A percentile compares a stretch with the other conserved stretches of the same genome.
Conservation (phyloP, 2,888 invertebrate species). For the Baronia brevicornis region DNA sequence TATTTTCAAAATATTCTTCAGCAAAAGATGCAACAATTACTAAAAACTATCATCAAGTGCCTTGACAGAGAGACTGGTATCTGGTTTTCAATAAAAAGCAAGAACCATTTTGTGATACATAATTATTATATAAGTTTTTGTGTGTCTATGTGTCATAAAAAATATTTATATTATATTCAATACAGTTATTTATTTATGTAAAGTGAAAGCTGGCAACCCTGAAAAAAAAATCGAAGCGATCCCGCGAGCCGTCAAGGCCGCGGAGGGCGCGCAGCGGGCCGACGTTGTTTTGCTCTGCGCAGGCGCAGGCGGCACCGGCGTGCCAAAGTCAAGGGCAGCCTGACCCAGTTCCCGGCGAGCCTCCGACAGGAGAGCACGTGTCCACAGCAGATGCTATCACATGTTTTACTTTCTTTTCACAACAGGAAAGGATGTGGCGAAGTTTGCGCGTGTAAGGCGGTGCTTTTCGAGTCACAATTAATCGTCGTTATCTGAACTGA, state of each 20-base stretch:
- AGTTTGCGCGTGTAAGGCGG: too few species aligned
- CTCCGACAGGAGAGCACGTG: conserved; percentile 40
- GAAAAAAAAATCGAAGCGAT: too few species aligned
- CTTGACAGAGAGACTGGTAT: too few species aligned
- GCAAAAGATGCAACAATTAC: too few species aligned
- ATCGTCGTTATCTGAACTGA: too few species aligned
- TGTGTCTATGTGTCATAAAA: too few species aligned
- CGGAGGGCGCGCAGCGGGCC: conserved; percentile 17
- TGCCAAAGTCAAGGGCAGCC: conserved; percentile 51
- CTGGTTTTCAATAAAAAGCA: too few species aligned
- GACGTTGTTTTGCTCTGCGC: conserved; percentile 21
- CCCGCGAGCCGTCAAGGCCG: conserved; percentile 25
- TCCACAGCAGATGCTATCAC: conserved; percentile 14
- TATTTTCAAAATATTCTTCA: too few species aligned
- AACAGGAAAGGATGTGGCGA: not conserved
- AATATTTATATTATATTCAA: not conserved
- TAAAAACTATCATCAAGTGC: too few species aligned
- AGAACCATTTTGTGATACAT: too few species aligned
- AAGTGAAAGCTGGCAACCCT: not conserved
- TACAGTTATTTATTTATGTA: not conserved
- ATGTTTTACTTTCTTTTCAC: conserved; percentile 10
- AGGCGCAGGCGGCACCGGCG: conserved; percentile 21
- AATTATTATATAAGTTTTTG: too few species aligned
- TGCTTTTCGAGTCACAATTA: too few species aligned
- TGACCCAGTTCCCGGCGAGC: conserved; percentile 54